Base-by-base conservation (phyloP, 35 echinoderm and acorn worm species). In the Ophiothrix spiculata region DNA sequence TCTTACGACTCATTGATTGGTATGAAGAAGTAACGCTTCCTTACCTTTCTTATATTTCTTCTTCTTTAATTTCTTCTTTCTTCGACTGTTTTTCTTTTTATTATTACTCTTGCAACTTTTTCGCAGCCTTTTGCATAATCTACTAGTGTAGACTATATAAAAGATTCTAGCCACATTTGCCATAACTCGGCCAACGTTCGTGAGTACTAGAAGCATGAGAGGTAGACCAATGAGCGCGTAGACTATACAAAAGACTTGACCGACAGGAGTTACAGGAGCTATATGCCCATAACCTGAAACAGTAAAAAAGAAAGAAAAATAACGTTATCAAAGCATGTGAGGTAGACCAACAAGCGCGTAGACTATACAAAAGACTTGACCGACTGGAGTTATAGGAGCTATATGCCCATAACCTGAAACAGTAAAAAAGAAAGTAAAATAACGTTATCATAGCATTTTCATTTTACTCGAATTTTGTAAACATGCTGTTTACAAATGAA, bases 151-250 rank as follows among this genome's bases (percentile, higher is more conserved):
- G 85, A 93, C 91, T 42, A 88, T 85, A 83, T 94, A 99, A 63
- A 99, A 90, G 1, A 99, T 82, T 33, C 92, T 73, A 74, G 96
- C 96, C 31, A 83, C 88, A 56, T 94, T 99, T 21, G 96, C 96
- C 33, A 99, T 82, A 23, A 99, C 89, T 19, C 96, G 81, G 77
- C 96, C 96, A 74, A 99, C 96, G 69, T 99, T 99, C 32, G 96
- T 99, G 41, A 99, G 83, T 32, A 99, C 96, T 14, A 99, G 87
- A 12, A 99, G 56, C 96, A 99, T 99, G 8, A 99, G 77, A 14
- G 96, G 96, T 82, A 99, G 94, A 37, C 96, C 96, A 40, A 94
- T 64, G 11, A 99, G 40, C 10, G 96, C 91, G 77, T 99, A 99
- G 16, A 94, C 21, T 32, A 99, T 99, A 73, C 89, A 91, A 54